Evolutionary conservation across 2,888 invertebrate genomes (phyloP).

Genomic region (Calephelis perditalis): DNA sequence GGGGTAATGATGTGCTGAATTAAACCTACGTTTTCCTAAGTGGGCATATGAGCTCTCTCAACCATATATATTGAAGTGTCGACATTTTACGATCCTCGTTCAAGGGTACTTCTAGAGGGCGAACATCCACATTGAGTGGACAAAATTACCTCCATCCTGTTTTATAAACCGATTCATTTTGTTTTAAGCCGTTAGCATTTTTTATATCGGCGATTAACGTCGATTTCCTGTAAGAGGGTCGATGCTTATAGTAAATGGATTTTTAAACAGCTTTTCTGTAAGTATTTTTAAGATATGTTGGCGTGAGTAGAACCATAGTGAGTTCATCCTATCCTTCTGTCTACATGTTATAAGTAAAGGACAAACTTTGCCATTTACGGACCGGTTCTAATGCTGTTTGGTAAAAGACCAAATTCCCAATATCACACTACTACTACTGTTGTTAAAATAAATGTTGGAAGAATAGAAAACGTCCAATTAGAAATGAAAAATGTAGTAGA

Average conservation of each 20-base stretch:
- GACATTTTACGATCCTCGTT: constrained; percentile 72
- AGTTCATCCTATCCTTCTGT: no score
- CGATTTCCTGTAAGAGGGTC: not conserved
- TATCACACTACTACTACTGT: no score
- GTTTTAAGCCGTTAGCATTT: constrained; percentile 18
- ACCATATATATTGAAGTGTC: constrained; percentile 69
- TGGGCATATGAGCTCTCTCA: constrained; percentile 65
- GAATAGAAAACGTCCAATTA: no score
- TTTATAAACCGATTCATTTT: constrained; percentile 46
- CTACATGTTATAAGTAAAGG: no score
- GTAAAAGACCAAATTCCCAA: no score
- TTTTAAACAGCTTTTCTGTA: no score
- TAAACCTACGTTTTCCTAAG: constrained; percentile 74
- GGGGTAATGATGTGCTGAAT: constrained; percentile 64
- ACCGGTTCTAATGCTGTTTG: no score
- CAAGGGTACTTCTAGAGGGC: constrained; percentile 56
- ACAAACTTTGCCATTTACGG: no score
- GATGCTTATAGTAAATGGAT: not conserved
- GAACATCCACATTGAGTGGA: constrained; percentile 62
- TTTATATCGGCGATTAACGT: constrained; percentile 2
- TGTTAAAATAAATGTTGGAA: no score
- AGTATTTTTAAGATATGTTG: no score
- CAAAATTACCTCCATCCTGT: constrained; percentile 61
- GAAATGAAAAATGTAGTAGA: no score
- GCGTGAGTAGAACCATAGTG: no score